Evolutionary conservation across 2,888 invertebrate genomes (phyloP), one percentile per base, ranked within the genome.

Genomic region (Actias luna): DNA sequence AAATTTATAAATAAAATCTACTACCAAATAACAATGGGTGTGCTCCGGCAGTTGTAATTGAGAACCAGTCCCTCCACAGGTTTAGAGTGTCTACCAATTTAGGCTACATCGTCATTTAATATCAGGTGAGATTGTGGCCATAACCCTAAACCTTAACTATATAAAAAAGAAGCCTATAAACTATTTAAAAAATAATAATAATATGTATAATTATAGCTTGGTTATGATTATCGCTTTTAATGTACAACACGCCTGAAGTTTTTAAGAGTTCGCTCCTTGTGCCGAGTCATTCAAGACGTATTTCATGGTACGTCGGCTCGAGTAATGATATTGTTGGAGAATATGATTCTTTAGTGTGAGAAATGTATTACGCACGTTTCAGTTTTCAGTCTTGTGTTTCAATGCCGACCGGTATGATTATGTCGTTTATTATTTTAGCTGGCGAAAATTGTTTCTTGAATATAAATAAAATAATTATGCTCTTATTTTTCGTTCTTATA

Each of bases 251-350:
- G 46, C 81, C 52, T 66, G 64, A 69, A 70, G 70, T 73, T 76
- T 78, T 85, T 83, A 42, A 87, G 86, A 82, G 79, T 77, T 79
- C 81, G 85, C 85, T 84, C 88, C 88, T 89, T 89, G 79, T 87
- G 92, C 82, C 87, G 88, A 92, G 89, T 92, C 92, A 92, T 89
- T 92, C 92, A 87, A 78, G 88, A 82, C 89, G 90, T 90, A 92
- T 92, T 92, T 91, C 91, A 92, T 89, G 92, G 85, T 88, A 91
- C 92, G 92, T 89, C 92, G 87, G 84, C 89, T 87, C 85, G 81
- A 85, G 84, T 88, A 89, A 92, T 91, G 89, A 92, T 92, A 90
- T 89, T 90, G 91, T n/a, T 89, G 82, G 85, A 82, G 82, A 84
- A 88, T 90, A 89, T 89, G 91, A 90, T 90, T 89, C 86, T 85